Evolutionary conservation across 2,888 invertebrate species (phyloP), one percentile per base, ranked within the genome.

Genomic region (Cheilosia vulpina): DNA sequence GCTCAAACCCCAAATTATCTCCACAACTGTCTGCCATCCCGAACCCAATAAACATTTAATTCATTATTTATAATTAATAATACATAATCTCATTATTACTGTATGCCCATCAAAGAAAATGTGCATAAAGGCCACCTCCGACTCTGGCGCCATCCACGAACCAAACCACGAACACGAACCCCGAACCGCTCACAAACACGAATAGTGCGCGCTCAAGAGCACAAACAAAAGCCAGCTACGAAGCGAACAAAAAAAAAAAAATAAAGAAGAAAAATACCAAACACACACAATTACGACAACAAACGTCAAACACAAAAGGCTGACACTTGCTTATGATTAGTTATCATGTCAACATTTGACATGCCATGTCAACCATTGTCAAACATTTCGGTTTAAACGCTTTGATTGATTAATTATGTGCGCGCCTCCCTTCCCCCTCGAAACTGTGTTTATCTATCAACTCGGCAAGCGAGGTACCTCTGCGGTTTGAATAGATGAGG

Each of bases 271-370:
- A 60, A 21, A 75, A 58, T 13, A 45, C 31, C 47, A 19, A 73
- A 72, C 52, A 68, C 73, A 60, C 60, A 76, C 55, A 77, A 57
- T 41, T 31, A 62, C 52, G 53, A 66, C 85, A 81, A 81, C 81
- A 81, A 81, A 77, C 75, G 85, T 76, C 81, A 77, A 76, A 80
- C 76, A 85, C 80, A 85, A 80, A 77, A 63, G 77, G 66, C 81
- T 81, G 81, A 85, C 85, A 81, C 85, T 85, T 81, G 43, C 81
- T 85, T 85, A 85, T 81, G 85, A 85, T 85, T 77, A 85, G 85
- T 85, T 85, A 85, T 85, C 85, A 85, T 85, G 85, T 85, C 85
- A 85, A 72, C 68, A 85, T 85, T 85, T 85, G 85, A 85, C 85
- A 81, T 85, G 81, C 68, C 81, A 73, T 85, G 85, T 85, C 85